These are phyloP conservation scores for Chymomyza costata DNA, from an alignment of 1,140 invertebrate species.

Conservation along the genomic window DNA sequence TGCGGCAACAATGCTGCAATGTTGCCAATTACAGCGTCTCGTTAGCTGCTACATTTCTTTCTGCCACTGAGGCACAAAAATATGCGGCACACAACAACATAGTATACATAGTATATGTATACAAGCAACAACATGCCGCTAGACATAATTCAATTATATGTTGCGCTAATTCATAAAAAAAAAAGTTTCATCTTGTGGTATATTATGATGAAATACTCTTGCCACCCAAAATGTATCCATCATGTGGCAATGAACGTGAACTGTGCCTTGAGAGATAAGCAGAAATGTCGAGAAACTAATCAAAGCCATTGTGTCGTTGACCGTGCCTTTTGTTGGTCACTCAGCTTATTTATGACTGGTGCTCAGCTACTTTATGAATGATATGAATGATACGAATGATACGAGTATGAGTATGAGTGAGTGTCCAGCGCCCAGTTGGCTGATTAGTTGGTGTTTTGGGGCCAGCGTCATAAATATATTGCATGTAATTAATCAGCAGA, in stretches of 20 bases:
- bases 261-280: not conserved
- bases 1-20: slow-evolving; percentile 9
- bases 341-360: slow-evolving; percentile 58
- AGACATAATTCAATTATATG: slow-evolving; percentile 60
- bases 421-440: not conserved
- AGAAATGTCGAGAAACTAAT: slow-evolving; percentile 27
- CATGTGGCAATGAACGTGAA: slow-evolving; percentile 22
- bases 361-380: too few species aligned
- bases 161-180: not conserved
- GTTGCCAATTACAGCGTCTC: slow-evolving; percentile 39
- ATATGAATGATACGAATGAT: slow-evolving; percentile 30
- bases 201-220: too few species aligned
- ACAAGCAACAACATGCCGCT: slow-evolving; percentile 43
- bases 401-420: slow-evolving; percentile 11
- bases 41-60: too few species aligned
- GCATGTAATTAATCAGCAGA: slow-evolving; percentile 64
- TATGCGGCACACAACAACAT: slow-evolving; percentile 27
- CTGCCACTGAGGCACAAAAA: not conserved
- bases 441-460: not conserved
- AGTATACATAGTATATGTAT: too few species aligned
- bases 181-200: too few species aligned
- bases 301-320: slow-evolving; percentile 45
- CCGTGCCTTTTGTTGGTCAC: slow-evolving; percentile 11
- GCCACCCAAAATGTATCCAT: too few species aligned
- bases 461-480: slow-evolving; percentile 37